phyloP scores from a whole-genome alignment of 2,888 invertebrate genomes.

The Platerodrilus igneus region DNA sequence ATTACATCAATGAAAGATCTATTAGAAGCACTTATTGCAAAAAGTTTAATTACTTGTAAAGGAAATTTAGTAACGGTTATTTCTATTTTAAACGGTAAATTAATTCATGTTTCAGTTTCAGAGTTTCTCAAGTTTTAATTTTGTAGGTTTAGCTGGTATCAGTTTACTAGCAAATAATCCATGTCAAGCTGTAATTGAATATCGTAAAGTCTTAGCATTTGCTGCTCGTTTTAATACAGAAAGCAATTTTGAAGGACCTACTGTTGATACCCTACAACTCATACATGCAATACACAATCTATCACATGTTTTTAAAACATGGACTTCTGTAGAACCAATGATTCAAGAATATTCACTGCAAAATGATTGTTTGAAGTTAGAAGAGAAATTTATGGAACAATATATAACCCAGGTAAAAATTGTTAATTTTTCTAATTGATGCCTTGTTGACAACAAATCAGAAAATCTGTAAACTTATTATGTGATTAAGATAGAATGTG shows the following conservation, averaged over 20 bases:
- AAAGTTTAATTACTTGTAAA: slow-evolving; percentile 58
- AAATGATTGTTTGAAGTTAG: slow-evolving; percentile 51
- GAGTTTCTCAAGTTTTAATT: too few relatives aligned
- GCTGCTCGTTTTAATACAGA: slow-evolving; percentile 36
- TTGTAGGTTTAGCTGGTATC: slow-evolving; percentile 58
- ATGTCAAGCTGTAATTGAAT: slow-evolving; percentile 54
- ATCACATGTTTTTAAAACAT: slow-evolving; percentile 48
- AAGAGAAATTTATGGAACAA: slow-evolving; percentile 56
- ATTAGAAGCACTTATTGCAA: slow-evolving; percentile 59
- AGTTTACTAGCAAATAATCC: slow-evolving; percentile 54
- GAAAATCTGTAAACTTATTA: too few relatives aligned
- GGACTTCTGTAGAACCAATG: slow-evolving; percentile 47
- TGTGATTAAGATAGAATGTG: too few relatives aligned
- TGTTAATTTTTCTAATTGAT: too few relatives aligned
- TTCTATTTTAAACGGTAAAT: slow-evolving; percentile 59
- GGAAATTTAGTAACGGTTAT: slow-evolving; percentile 59
- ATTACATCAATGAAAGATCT: slow-evolving; percentile 61
- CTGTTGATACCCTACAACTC: slow-evolving; percentile 61
- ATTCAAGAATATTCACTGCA: slow-evolving; percentile 50
- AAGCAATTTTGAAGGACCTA: slow-evolving; percentile 41
- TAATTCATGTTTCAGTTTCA: not conserved
- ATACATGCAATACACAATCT: slow-evolving; percentile 67
- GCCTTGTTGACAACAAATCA: too few relatives aligned
- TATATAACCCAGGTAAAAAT: slow-evolving; percentile 34
- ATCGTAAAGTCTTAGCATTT: slow-evolving; percentile 57